Base-by-base conservation (phyloP, 2,797 vertebrate genomes). In the Cygnus olor region DNA sequence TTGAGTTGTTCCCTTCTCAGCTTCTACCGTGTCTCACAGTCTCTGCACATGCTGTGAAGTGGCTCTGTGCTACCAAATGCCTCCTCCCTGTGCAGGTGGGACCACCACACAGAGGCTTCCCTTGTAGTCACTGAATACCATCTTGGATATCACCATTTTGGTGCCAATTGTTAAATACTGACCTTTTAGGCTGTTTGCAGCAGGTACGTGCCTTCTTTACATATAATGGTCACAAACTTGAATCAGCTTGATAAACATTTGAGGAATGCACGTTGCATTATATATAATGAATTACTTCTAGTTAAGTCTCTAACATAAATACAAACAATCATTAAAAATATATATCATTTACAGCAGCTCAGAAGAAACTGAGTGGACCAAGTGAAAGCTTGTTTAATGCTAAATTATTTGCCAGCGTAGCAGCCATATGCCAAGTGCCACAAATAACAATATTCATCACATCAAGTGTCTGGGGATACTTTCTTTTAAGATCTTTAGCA, bases 401-500 rank as follows among this genome's bases (percentile, higher is more conserved):
- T 76, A 45, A 94, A 56, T 83, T 90, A 93, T 90, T 96, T 90
- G 61, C 74, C 71, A 82, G 80, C 32, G 28, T 6, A 78, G 68
- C 70, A 36, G 82, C 80, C 93, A 92, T 91, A 92, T 63, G 88
- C 53, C 54, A 71, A 93, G 83, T 27, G 45, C 49, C 83, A 63
- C 64, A 80, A 94, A 87, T 28, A 91, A 71, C 71, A 87, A 70
- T 19, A 90, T 66, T 63, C 68, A 69, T 78, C 80, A 36, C 76
- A 89, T 74, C 32, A 42, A 63, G 78, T 87, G 65, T n/a, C 71
- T 80, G 88, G 53, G 61, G 83, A 85, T 44, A 40, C 64, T 44
- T 94, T 89, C 80, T 81, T 96, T 86, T 47, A 86, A 88, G 87
- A 86, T 77, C 38, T 90, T 92, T 44, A 85, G 77, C 81, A 76